phyloP scores from a whole-genome alignment of 2,113 vertebrate species.

The Melanocharis versteri region DNA sequence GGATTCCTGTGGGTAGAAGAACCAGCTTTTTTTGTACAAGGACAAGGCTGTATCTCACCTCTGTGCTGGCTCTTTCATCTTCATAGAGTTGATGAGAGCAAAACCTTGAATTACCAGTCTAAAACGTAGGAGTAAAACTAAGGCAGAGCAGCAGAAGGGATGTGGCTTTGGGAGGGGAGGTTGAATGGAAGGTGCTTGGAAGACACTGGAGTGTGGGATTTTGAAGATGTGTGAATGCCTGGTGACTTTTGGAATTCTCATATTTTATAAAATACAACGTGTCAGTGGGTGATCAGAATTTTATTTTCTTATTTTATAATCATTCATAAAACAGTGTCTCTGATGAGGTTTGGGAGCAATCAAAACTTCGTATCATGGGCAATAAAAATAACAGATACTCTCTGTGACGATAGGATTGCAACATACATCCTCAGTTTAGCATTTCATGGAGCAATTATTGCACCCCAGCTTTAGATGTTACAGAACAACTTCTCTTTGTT shows the following conservation, averaged over 20 bases:
- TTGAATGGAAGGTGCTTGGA: not conserved
- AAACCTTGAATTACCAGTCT: not conserved
- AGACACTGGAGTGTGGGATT: not conserved
- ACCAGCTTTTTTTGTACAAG: not conserved
- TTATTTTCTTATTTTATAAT: not conserved
- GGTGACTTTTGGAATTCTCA: not conserved
- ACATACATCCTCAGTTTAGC: not conserved
- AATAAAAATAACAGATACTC: not conserved
- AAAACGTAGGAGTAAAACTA: not conserved
- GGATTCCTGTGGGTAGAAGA: not conserved
- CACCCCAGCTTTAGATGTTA: not conserved
- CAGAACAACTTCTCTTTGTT: not conserved
- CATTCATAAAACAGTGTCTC: not conserved
- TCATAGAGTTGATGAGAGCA: not conserved
- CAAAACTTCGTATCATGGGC: not conserved
- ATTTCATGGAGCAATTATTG: not conserved
- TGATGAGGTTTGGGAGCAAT: not conserved
- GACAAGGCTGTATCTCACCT: not conserved
- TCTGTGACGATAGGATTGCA: not conserved
- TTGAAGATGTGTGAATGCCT: not conserved
- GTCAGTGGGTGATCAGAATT: not conserved
- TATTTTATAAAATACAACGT: not conserved
- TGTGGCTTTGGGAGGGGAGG: not conserved
- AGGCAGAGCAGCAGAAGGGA: not conserved
- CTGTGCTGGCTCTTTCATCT: not conserved